Percentiles rank a stretch among this genome's conserved stretches.
These are phyloP conservation scores for Eriosoma lanigerum DNA, from an alignment of 1,140 invertebrate genomes.

Conservation along the genomic window DNA sequence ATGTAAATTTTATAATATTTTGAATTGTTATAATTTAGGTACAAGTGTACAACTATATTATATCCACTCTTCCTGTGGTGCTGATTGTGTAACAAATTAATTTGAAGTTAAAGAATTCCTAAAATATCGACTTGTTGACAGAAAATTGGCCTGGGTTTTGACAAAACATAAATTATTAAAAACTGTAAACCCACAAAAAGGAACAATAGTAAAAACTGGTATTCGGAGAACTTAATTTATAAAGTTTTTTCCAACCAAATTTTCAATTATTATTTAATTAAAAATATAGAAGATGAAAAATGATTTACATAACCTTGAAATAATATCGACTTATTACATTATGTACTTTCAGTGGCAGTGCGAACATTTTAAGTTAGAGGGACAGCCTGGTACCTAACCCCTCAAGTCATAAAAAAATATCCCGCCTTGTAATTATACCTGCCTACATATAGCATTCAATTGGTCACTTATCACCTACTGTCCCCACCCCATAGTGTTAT, in stretches of 20 bases:
- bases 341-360: too few relatives aligned
- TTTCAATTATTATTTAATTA: constrained; percentile 7
- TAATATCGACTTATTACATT: background rate
- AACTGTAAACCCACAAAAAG: background rate
- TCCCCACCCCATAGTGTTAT: too few relatives aligned
- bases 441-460: too few relatives aligned
- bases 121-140: background rate
- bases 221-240: background rate
- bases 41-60: too few relatives aligned
- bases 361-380: too few relatives aligned
- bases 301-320: background rate
- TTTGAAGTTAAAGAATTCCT: background rate
- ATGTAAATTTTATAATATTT: too few relatives aligned
- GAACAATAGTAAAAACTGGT: background rate
- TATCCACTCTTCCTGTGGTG: background rate
- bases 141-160: background rate
- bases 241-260: background rate
- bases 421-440: too few relatives aligned
- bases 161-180: background rate
- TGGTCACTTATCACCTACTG: too few relatives aligned
- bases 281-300: background rate
- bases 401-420: too few relatives aligned
- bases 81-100: background rate
- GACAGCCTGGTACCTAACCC: too few relatives aligned
- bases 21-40: too few relatives aligned